Evolutionary conservation across 2,888 invertebrate species (phyloP), one percentile per base, ranked within the genome.

Genomic region (Acanthosepion pharaonis): DNA sequence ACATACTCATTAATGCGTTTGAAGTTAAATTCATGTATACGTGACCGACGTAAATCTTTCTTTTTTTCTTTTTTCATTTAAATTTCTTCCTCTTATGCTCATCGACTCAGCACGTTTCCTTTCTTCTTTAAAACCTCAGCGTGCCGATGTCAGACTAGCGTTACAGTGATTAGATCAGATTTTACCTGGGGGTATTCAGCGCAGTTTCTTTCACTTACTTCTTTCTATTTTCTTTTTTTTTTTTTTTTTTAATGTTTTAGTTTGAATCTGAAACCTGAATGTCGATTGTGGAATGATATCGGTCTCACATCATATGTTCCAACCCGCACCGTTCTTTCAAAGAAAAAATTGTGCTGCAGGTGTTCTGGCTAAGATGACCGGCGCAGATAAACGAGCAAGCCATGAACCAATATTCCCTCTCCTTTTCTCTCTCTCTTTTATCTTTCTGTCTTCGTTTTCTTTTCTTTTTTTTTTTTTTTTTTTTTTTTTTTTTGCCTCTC

Each of bases 111-210:
- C 78, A 78, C 78, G 78, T 78, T 78, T 78, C 78, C 11, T 78
- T 78, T 78, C 78, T 78, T 78, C 78, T 78, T 78, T n/a, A 78
- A 78, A 78, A 78, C 33, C 78, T 78, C 78, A 78, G 78, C 78
- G 78, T 78, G 78, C 78, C 78, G 78, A 78, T 78, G 78, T 78
- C 78, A 78, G 78, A n/a, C 78, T 78, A n/a, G 78, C 78, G 78
- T n/a, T 78, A 78, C 33, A 78, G 78, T 78, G 78, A 78, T 78
- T 78, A 78, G 78, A 78, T 78, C 78, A 78, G 78, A 78, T 78
- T 78, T 78, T 78, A 78, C 78, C 78, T 78, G 78, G 15, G n/a
- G 78, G 78, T n/a, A 78, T 78, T n/a, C 78, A 78, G 78, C n/a
- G 78, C 78, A 78, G 23, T 78, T 78, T 78, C 78, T n/a, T 78